Conservation (phyloP, 2,113 vertebrate genomes). For the Myotis davidii region DNA sequence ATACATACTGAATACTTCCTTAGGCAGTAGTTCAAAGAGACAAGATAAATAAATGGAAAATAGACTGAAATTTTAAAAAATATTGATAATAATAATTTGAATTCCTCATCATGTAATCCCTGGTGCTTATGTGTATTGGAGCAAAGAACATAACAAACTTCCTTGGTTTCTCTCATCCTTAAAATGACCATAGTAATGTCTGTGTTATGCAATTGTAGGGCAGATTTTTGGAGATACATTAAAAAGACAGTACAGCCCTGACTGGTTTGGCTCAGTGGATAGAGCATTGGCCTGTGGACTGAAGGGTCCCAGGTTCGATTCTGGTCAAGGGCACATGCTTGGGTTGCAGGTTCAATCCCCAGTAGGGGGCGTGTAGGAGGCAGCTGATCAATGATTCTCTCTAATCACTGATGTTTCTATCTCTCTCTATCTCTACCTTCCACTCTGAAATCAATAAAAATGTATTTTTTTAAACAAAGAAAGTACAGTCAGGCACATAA, state of each 20-base stretch:
- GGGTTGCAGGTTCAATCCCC: too few relatives aligned
- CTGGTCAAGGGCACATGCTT: too few relatives aligned
- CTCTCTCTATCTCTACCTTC: too few relatives aligned
- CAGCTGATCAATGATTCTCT: too few relatives aligned
- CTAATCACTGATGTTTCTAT: too few relatives aligned
- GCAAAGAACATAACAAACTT: neutral
- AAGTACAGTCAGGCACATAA: neutral
- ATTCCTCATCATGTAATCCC: conserved; percentile 1
- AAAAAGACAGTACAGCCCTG: neutral
- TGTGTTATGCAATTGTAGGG: neutral
- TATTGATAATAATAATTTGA: neutral
- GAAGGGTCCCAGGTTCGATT: too few relatives aligned
- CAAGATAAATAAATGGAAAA: conserved; percentile 4
- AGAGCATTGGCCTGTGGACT: too few relatives aligned
- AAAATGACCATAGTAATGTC: neutral
- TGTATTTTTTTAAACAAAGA: neutral
- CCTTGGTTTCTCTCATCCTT: conserved; percentile 3
- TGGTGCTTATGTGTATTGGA: neutral
- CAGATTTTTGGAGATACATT: neutral
- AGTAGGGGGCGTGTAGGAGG: too few relatives aligned
- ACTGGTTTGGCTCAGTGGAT: too few relatives aligned
- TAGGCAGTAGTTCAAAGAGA: neutral
- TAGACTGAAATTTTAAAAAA: neutral
- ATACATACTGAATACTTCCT: neutral
- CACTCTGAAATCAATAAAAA: too few relatives aligned